A percentile compares a stretch with the other conserved stretches of the same genome.
Evolutionary conservation across 2,888 invertebrate species (phyloP).

Genomic region (Ganaspis brasiliensis): DNA sequence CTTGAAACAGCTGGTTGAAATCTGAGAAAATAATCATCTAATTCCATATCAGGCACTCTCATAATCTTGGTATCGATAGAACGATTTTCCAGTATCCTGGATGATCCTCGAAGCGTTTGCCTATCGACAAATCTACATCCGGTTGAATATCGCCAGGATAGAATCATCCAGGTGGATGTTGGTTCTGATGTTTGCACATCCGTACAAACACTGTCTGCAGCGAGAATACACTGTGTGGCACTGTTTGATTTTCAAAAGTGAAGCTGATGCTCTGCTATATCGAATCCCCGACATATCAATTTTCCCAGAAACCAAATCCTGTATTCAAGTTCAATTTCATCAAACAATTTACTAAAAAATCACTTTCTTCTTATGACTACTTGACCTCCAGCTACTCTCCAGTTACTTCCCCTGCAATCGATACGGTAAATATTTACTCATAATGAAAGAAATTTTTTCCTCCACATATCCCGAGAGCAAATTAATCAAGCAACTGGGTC

Average conservation of each 20-base stretch:
- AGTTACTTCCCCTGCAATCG: neutral
- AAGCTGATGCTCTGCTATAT: conserved; percentile 59
- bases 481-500: too few relatives aligned
- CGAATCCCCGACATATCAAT: conserved; percentile 2
- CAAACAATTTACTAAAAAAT: neutral
- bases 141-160: conserved; percentile 70
- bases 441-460: too few relatives aligned
- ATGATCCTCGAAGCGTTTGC: conserved; percentile 65
- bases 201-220: conserved; percentile 73
- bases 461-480: too few relatives aligned
- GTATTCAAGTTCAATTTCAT: conserved; percentile 21
- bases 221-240: conserved; percentile 65
- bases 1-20: too few relatives aligned
- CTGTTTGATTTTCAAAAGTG: conserved; percentile 77
- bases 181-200: conserved; percentile 72
- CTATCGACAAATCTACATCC: conserved; percentile 69
- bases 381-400: neutral
- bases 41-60: too few relatives aligned
- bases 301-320: neutral
- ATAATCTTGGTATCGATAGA: conserved; percentile 5
- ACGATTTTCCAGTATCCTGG: conserved; percentile 52
- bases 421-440: neutral
- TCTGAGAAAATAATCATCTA: too few relatives aligned
- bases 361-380: neutral
- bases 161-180: conserved; percentile 71